Evolutionary conservation across 2,113 vertebrate species (phyloP).

Genomic region (Pseudorectes ferrugineus): DNA sequence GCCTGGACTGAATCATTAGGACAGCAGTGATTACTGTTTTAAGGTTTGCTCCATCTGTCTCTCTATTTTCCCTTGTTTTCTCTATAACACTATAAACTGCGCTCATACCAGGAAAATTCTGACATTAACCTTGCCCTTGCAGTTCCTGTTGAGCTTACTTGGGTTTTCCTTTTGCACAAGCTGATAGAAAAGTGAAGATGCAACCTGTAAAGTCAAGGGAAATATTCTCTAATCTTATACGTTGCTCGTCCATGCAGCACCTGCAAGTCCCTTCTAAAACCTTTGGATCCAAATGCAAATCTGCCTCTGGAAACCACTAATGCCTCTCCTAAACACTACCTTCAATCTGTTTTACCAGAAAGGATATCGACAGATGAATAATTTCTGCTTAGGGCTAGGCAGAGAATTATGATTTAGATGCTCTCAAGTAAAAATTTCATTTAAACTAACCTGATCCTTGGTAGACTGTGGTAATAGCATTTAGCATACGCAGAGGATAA

Average conservation of each 20-base stretch:
- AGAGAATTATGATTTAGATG: not conserved
- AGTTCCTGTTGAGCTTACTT: not conserved
- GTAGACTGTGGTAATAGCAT: not conserved
- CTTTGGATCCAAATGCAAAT: not conserved
- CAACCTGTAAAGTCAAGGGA: not conserved
- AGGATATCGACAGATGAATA: not conserved
- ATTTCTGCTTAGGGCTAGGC: not conserved
- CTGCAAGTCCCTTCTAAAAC: not conserved
- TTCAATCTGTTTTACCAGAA: not conserved
- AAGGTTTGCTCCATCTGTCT: not conserved
- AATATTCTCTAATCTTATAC: not conserved
- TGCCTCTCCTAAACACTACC: not conserved
- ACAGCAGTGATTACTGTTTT: not conserved
- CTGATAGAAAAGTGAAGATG: not conserved
- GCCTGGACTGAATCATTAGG: constrained; percentile 19
- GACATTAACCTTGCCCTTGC: not conserved
- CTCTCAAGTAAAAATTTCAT: not conserved
- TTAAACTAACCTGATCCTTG: not conserved
- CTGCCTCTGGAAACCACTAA: not conserved
- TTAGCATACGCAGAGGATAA: not conserved
- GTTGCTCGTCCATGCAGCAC: not conserved
- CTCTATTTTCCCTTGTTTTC: not conserved
- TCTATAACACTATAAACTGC: not conserved
- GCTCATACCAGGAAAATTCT: not conserved
- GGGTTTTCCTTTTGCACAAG: not conserved